phyloP scores from a whole-genome alignment of 2,113 vertebrate species.

The Spheniscus mendiculus region DNA sequence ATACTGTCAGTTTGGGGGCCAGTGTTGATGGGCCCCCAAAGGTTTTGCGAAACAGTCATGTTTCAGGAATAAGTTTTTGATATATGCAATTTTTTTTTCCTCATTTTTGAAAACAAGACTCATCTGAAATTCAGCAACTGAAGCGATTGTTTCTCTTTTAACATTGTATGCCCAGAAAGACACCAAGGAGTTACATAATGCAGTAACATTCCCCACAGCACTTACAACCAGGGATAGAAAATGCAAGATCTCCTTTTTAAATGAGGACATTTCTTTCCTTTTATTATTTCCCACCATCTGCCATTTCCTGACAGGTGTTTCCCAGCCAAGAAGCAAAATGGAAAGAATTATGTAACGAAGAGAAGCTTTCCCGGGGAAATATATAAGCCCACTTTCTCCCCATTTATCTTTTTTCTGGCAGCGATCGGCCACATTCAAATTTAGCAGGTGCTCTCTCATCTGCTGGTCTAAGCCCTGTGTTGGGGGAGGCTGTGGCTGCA shows the following conservation, averaged over 20 bases:
- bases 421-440: not conserved
- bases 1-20: not conserved
- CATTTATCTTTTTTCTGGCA: not conserved
- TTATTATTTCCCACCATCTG: conserved; percentile 55
- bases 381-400: not conserved
- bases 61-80: not conserved
- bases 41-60: not conserved
- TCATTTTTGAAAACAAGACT: not conserved
- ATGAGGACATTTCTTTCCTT: conserved; percentile 38
- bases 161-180: not conserved
- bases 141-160: not conserved
- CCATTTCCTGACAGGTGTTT: conserved; percentile 51
- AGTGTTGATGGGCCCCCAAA: not conserved
- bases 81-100: not conserved
- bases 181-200: conserved; percentile 20
- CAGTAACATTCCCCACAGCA: not conserved
- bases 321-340: conserved; percentile 21
- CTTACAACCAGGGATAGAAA: conserved; percentile 23
- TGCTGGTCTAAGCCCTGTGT: not conserved
- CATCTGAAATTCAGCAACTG: not conserved
- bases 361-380: conserved; percentile 9
- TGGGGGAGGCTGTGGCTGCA: not conserved
- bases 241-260: conserved; percentile 33
- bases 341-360: conserved; percentile 53
- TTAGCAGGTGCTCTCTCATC: not conserved